Base-by-base conservation (phyloP, 2,888 invertebrate genomes). In the Azorinus chamasolen region DNA sequence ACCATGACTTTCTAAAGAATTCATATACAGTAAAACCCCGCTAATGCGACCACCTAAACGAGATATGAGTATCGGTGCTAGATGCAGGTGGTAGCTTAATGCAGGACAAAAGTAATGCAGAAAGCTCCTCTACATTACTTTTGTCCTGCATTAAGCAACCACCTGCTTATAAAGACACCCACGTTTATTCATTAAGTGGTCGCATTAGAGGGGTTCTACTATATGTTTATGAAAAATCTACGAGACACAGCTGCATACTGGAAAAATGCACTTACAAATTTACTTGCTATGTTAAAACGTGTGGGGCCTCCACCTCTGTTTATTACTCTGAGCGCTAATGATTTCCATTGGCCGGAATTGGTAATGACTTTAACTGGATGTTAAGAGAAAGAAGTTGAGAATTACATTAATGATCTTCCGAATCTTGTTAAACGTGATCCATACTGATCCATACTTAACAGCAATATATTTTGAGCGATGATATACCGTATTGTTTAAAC, bases 171-270 rank as follows among this genome's bases (percentile, higher is more conserved):
- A n/a, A n/a, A n/a, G n/a, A 68, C n/a, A n/a, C n/a, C n/a, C n/a
- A n/a, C n/a, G n/a, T n/a, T n/a, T n/a, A n/a, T n/a, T n/a, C n/a
- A n/a, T n/a, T n/a, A n/a, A n/a, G n/a, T n/a, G n/a, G n/a, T n/a
- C n/a, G n/a, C n/a, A n/a, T n/a, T n/a, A n/a, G n/a, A n/a, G n/a
- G n/a, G n/a, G n/a, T n/a, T n/a, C n/a, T n/a, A n/a, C n/a, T n/a
- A n/a, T n/a, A n/a, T n/a, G n/a, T n/a, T n/a, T n/a, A n/a, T 68
- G 68, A 68, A 59, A 51, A 59, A 68, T 20, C 59, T 68, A n/a
- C 18, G 68, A 20, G 68, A 59, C 14, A 68, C 68, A 39, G 58
- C 37, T 25, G 59, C 68, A 18, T 68, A 59, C 37, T 62, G n/a
- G 14, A 8, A n/a, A 25, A 58, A 68, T 25, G 43, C 37, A 8